phyloP scores from a whole-genome alignment of 2,888 invertebrate genomes.

The Drymonia ruficornis region DNA sequence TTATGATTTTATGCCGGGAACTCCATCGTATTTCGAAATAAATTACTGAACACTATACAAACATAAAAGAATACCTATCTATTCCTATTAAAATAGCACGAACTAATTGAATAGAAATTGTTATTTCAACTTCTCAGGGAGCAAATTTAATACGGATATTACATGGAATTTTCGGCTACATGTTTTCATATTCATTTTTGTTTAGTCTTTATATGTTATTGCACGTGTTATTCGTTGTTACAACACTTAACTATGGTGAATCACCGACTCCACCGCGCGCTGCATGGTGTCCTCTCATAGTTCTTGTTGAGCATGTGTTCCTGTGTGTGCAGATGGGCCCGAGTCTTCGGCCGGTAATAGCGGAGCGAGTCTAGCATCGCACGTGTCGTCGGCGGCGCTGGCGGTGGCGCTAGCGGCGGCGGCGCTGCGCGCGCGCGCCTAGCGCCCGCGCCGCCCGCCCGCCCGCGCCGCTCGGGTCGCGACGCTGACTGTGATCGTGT shows the following conservation, averaged over 20 bases:
- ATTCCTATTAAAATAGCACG: too few species aligned
- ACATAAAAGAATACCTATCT: too few species aligned
- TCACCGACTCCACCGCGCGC: slow-evolving; percentile 21
- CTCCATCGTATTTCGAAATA: slow-evolving; percentile 23
- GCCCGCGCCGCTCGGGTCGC: slow-evolving; percentile 47
- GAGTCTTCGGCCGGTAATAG: slow-evolving; percentile 46
- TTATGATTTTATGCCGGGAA: slow-evolving; percentile 53
- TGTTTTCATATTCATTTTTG: slow-evolving; percentile 28
- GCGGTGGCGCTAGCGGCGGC: slow-evolving; percentile 31
- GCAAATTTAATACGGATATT: background rate
- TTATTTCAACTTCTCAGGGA: too few species aligned
- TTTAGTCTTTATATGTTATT: slow-evolving; percentile 33
- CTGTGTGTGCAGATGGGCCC: slow-evolving; percentile 47
- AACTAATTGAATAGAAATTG: too few species aligned
- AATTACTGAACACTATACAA: background rate
- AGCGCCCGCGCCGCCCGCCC: background rate
- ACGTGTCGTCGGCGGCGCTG: slow-evolving; percentile 22
- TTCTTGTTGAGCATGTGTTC: slow-evolving; percentile 33
- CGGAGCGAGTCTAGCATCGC: slow-evolving; percentile 29
- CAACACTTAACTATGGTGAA: slow-evolving; percentile 17
- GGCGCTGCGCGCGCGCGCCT: slow-evolving; percentile 39
- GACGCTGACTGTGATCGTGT: slow-evolving; percentile 77
- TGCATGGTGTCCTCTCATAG: slow-evolving; percentile 20
- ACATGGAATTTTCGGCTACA: slow-evolving; percentile 11
- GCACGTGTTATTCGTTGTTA: slow-evolving; percentile 29